Evolutionary conservation across 2,797 vertebrate species (phyloP).

Genomic region (Pogoniulus pusillus): DNA sequence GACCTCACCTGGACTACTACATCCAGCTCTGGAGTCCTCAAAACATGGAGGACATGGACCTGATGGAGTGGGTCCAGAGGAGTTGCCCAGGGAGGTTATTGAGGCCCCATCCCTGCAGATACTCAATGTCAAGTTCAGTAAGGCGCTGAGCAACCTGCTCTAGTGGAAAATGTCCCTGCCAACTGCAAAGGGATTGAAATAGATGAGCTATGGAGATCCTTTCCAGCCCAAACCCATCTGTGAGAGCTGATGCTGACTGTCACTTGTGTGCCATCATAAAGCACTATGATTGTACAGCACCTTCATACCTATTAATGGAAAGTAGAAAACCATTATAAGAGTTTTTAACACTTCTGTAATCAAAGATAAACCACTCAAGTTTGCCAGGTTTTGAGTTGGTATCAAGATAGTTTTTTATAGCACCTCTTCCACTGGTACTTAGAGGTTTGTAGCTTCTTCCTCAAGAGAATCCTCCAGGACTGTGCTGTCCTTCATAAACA

Average conservation of each 20-base stretch:
- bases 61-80: too few relatives aligned
- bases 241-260: not conserved
- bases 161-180: too few relatives aligned
- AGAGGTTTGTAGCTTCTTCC: not conserved
- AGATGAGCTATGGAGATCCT: too few relatives aligned
- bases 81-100: too few relatives aligned
- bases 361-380: not conserved
- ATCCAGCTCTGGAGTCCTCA: too few relatives aligned
- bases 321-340: not conserved
- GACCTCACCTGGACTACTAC: too few relatives aligned
- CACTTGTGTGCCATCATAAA: not conserved
- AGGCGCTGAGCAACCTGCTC: too few relatives aligned
- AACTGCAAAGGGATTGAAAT: too few relatives aligned
- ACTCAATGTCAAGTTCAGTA: too few relatives aligned
- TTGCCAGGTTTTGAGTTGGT: not conserved
- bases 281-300: not conserved
- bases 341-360: not conserved
- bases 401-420: not conserved
- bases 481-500: not conserved
- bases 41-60: too few relatives aligned
- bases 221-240: too few relatives aligned
- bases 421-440: not conserved
- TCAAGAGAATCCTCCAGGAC: not conserved
- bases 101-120: too few relatives aligned
- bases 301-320: not conserved